Percentiles rank a stretch among this genome's conserved stretches.
phyloP scores from a whole-genome alignment of 2,888 invertebrate species.

The Gymnocheta viridis region DNA sequence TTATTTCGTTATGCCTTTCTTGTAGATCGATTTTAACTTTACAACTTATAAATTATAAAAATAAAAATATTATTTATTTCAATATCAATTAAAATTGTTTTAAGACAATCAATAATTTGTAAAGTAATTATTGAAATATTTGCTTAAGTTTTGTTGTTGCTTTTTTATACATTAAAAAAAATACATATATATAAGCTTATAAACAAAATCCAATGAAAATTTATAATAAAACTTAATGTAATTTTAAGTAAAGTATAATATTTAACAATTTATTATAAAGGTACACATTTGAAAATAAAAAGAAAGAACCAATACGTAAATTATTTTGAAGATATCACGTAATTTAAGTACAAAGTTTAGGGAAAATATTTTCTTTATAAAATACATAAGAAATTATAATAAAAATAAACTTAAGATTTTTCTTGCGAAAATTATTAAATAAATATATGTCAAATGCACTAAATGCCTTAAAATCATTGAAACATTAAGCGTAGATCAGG shows the following conservation, averaged over 20 bases:
- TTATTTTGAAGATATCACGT: conserved; percentile 57
- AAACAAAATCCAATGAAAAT: conserved; percentile 44
- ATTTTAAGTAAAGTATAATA: conserved; percentile 22
- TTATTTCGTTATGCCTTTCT: conserved; percentile 1
- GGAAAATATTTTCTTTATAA: conserved; percentile 17
- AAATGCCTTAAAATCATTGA: conserved; percentile 24
- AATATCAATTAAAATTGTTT: conserved; percentile 58
- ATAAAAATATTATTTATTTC: conserved; percentile 43
- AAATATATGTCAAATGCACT: conserved; percentile 59
- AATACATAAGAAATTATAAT: conserved; percentile 16
- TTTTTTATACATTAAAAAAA: conserved; percentile 1
- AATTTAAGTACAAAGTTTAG: conserved; percentile 59
- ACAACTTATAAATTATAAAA: conserved; percentile 48
- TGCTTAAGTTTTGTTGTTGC: neutral
- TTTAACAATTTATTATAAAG: conserved; percentile 46
- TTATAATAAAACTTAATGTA: conserved; percentile 50
- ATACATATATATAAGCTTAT: conserved; percentile 15
- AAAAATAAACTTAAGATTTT: neutral
- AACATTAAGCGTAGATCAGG: neutral
- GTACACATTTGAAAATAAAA: conserved; percentile 47
- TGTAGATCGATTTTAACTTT: conserved; percentile 29
- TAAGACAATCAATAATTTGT: conserved; percentile 52
- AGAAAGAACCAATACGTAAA: conserved; percentile 16
- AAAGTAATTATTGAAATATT: conserved; percentile 43
- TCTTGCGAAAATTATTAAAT: conserved; percentile 21